Percentiles rank a stretch among this genome's conserved stretches.
These are phyloP conservation scores for Manis crassicaudata DNA, from an alignment of 2,797 vertebrate species.

Conservation along the genomic window DNA sequence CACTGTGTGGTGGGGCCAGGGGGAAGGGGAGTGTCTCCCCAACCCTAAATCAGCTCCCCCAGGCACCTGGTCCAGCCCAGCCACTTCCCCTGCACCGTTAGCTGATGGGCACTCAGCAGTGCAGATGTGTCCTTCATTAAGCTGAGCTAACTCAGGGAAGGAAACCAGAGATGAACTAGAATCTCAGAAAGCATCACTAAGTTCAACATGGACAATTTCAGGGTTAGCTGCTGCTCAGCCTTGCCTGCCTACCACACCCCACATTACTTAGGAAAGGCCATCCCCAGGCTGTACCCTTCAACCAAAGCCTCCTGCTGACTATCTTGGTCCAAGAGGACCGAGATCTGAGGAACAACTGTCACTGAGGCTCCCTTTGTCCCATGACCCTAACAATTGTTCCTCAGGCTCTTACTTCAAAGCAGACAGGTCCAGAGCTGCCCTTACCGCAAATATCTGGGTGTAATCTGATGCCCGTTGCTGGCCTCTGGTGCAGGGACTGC, in stretches of 20 bases:
- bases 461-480: conserved; percentile 88
- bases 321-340: neutral
- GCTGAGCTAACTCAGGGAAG: neutral
- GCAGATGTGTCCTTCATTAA: neutral
- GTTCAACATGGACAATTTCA: accelerated
- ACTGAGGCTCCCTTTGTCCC: neutral
- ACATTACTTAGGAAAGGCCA: neutral
- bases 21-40: neutral
- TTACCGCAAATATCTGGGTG: conserved; percentile 89
- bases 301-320: neutral
- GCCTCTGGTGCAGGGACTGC: conserved; percentile 86
- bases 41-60: neutral
- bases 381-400: neutral
- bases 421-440: conserved; percentile 15
- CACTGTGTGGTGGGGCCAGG: neutral
- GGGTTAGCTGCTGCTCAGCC: neutral
- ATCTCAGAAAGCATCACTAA: accelerated
- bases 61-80: neutral
- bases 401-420: conserved; percentile 58
- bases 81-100: neutral
- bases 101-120: neutral
- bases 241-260: neutral
- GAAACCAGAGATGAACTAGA: neutral
- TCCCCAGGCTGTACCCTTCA: neutral
- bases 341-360: neutral